Evolutionary conservation across 2,888 invertebrate genomes (phyloP).

Genomic region (Oscheius sp.): DNA sequence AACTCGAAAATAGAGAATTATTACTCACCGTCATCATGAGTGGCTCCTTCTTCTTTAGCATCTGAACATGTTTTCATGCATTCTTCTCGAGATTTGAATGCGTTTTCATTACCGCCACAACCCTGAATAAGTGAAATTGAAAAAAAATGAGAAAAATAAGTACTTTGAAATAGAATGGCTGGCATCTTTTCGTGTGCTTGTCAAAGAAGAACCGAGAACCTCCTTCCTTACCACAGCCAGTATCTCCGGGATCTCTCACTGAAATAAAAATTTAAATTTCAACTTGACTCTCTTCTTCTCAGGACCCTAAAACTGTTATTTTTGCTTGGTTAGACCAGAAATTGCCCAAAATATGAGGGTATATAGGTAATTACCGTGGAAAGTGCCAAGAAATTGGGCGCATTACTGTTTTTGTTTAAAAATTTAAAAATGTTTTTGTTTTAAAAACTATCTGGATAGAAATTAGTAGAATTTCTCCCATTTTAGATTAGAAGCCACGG

Average conservation of each 20-base stretch:
- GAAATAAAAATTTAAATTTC: neutral
- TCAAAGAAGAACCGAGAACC: constrained; percentile 67
- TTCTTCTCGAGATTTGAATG: constrained; percentile 58
- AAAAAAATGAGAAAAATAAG: neutral
- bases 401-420: no score
- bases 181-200: constrained; percentile 62
- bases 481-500: no score
- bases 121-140: constrained; percentile 44
- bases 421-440: no score
- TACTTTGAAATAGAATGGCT: constrained; percentile 69
- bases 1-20: neutral
- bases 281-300: neutral
- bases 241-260: constrained; percentile 58
- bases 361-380: no score
- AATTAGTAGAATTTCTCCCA: no score
- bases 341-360: neutral
- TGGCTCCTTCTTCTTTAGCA: constrained; percentile 21
- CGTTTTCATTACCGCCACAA: constrained; percentile 67
- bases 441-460: no score
- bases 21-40: constrained; percentile 13
- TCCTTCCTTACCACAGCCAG: constrained; percentile 57
- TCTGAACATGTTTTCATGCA: constrained; percentile 44
- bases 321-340: neutral
- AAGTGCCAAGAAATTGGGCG: no score
- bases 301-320: neutral